phyloP scores from a whole-genome alignment of 2,797 vertebrate genomes.

The Rhodeus uyekii region DNA sequence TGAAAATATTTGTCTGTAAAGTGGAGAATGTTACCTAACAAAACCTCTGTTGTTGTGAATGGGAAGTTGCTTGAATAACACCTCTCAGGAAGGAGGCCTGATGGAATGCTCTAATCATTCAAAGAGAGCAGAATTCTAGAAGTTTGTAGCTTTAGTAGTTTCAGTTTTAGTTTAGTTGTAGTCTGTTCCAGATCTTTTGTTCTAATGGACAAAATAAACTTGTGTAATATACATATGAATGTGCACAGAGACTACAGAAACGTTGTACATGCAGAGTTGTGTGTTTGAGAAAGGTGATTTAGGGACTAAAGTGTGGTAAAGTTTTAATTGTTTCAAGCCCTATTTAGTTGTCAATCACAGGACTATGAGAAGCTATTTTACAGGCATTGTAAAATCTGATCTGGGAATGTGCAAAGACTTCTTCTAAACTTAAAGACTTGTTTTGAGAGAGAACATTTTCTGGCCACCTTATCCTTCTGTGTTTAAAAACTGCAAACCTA shows the following conservation, averaged over 20 bases:
- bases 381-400: conserved; percentile 41
- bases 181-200: too few species aligned
- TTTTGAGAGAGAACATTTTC: neutral
- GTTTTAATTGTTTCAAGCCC: conserved; percentile 7
- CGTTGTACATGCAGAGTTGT: too few species aligned
- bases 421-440: neutral
- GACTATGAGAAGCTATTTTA: conserved; percentile 6
- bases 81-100: conserved; percentile 14
- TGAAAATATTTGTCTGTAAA: conserved; percentile 19
- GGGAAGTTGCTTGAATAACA: conserved; percentile 19
- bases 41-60: conserved; percentile 1
- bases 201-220: too few species aligned
- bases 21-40: conserved; percentile 13
- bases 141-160: neutral
- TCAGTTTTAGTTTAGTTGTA: neutral
- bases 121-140: neutral
- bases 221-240: too few species aligned
- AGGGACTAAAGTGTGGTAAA: neutral
- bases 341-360: conserved; percentile 11
- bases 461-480: neutral
- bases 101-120: neutral
- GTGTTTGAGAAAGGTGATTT: neutral
- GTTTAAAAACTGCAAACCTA: conserved; percentile 13
- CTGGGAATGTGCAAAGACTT: neutral
- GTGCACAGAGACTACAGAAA: too few species aligned